Conservation (phyloP, 2,797 vertebrate species). For the Myotis planiceps region DNA sequence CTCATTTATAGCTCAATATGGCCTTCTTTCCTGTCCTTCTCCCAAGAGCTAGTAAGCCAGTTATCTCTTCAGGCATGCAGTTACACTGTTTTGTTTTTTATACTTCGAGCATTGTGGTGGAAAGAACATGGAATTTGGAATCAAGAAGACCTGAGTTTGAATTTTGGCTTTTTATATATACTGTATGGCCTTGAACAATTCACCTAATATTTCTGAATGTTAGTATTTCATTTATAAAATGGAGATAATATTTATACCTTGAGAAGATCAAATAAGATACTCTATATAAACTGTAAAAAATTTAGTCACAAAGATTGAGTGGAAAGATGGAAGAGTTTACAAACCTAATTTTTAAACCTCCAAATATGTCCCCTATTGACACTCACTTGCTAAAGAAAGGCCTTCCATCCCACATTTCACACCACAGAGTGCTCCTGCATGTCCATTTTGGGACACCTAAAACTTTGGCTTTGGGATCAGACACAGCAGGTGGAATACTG, state of each 20-base stretch:
- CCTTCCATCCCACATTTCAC: not conserved
- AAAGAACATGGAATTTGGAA: conserved; percentile 15
- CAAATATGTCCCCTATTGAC: not conserved
- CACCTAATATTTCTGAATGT: conserved; percentile 1
- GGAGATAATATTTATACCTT: conserved; percentile 9
- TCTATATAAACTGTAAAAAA: conserved; percentile 7
- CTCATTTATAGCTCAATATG: conserved; percentile 13
- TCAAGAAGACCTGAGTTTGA: not conserved
- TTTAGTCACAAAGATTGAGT: not conserved
- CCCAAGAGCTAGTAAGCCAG: not conserved
- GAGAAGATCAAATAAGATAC: conserved; percentile 34
- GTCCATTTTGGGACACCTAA: not conserved
- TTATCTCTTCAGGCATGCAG: not conserved
- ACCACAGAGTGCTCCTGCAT: not conserved
- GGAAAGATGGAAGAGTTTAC: conserved; percentile 6
- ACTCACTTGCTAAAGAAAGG: not conserved
- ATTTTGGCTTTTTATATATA: conserved; percentile 5
- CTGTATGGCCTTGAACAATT: not conserved
- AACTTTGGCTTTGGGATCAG: conserved; percentile 31
- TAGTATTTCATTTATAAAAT: conserved; percentile 41
- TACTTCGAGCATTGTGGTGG: not conserved
- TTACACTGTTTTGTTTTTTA: not conserved
- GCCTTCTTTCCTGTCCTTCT: conserved; percentile 18
- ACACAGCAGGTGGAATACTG: conserved; percentile 16
- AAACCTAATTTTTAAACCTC: conserved; percentile 6